These are phyloP conservation scores for Rhinophrynus dorsalis DNA, from an alignment of 2,797 vertebrate genomes.

Conservation along the genomic window DNA sequence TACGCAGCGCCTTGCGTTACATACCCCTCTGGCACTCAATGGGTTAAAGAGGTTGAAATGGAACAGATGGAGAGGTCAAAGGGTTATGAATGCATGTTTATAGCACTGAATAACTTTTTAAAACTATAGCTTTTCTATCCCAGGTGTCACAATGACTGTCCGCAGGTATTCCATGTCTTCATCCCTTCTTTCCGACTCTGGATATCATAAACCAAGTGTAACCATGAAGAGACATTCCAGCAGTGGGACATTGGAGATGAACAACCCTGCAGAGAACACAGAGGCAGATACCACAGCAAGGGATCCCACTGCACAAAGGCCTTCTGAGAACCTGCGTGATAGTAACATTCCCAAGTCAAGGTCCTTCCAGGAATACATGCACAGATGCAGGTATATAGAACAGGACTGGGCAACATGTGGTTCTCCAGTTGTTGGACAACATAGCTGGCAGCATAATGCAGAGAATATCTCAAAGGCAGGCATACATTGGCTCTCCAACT, in stretches of 20 bases:
- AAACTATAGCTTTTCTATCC: background rate
- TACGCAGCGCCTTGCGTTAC: too few relatives aligned
- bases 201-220: conserved; percentile 52
- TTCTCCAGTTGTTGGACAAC: too few relatives aligned
- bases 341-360: conserved; percentile 60
- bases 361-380: conserved; percentile 72
- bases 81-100: too few relatives aligned
- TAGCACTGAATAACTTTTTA: too few relatives aligned
- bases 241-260: conserved; percentile 51
- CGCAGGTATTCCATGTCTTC: conserved; percentile 80
- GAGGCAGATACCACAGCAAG: conserved; percentile 15
- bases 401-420: too few relatives aligned
- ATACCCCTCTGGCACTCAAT: too few relatives aligned
- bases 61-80: too few relatives aligned
- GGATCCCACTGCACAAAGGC: background rate
- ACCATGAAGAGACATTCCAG: conserved; percentile 36
- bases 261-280: conserved; percentile 30
- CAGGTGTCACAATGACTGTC: conserved; percentile 88
- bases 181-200: conserved; percentile 55
- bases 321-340: background rate
- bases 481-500: too few relatives aligned
- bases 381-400: conserved; percentile 81
- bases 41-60: too few relatives aligned
- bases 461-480: too few relatives aligned
- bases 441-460: too few relatives aligned